These are phyloP conservation scores for Sarotherodon lohbergeri DNA, from an alignment of 2,113 vertebrate species.

Conservation along the genomic window DNA sequence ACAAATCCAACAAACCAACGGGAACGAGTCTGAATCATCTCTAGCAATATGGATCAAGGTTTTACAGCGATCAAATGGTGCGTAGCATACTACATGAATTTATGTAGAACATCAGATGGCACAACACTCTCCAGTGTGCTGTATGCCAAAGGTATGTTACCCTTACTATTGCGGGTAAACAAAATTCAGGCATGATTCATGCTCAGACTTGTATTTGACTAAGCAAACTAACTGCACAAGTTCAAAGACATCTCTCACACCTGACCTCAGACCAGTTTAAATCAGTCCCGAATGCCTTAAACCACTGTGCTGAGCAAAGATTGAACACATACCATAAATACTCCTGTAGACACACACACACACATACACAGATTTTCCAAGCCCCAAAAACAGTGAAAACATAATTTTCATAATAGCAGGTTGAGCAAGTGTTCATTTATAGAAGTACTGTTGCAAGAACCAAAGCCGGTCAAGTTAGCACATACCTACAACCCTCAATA, in stretches of 20 bases:
- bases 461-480: conserved; percentile 26
- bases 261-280: conserved; percentile 12
- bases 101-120: background rate
- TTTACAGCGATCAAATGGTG: background rate
- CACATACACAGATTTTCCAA: conserved; percentile 28
- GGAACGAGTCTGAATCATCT: background rate
- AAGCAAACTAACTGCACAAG: background rate
- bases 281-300: background rate
- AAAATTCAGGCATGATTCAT: background rate
- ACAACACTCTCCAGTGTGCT: background rate
- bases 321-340: conserved; percentile 13
- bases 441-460: conserved; percentile 42
- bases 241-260: background rate
- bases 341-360: background rate
- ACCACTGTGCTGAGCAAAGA: background rate
- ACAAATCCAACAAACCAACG: background rate
- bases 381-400: conserved; percentile 46
- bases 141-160: background rate
- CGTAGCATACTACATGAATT: background rate
- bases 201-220: background rate
- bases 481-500: conserved; percentile 39
- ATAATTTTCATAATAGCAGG: conserved; percentile 63
- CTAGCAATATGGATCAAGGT: background rate
- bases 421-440: conserved; percentile 63
- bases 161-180: background rate